Evolutionary conservation across 1,140 invertebrate species (phyloP).

Genomic region (Drosophila insularis): DNA sequence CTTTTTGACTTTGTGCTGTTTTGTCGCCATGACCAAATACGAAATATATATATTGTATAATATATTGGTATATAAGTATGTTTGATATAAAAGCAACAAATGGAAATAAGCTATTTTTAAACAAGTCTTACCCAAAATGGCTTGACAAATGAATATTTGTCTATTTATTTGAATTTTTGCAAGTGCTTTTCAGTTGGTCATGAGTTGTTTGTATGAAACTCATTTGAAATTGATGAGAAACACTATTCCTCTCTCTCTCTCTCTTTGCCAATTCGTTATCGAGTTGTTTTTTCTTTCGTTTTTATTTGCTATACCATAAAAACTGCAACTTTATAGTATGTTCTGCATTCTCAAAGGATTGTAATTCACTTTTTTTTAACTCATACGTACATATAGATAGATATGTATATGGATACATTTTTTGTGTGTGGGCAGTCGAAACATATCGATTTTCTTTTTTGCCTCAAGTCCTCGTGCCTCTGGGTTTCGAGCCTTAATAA

Average conservation of each 20-base stretch:
- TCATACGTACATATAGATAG: not conserved
- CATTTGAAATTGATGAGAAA: conserved; percentile 27
- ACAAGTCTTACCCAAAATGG: conserved; percentile 45
- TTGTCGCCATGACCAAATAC: conserved; percentile 42
- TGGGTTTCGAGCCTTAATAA: conserved; percentile 58
- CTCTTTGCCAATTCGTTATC: conserved; percentile 1
- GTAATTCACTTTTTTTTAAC: not conserved
- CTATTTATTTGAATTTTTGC: conserved; percentile 18
- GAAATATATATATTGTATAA: conserved; percentile 1
- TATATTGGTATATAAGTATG: not conserved
- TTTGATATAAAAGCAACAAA: not conserved
- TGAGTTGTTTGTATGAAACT: conserved; percentile 23
- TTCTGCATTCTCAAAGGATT: conserved; percentile 1
- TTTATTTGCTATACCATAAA: conserved; percentile 4
- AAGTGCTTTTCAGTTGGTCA: not conserved
- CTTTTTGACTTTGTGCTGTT: conserved; percentile 8
- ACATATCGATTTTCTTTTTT: conserved; percentile 59
- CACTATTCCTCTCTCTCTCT: not conserved
- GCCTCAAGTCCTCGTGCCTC: conserved; percentile 23
- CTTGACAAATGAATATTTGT: conserved; percentile 9
- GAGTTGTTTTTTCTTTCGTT: conserved; percentile 18
- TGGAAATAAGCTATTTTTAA: conserved; percentile 11
- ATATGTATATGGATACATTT: not conserved
- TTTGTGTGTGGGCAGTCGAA: conserved; percentile 33
- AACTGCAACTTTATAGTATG: conserved; percentile 2